Conservation (phyloP, 2,888 invertebrate species). For the Leptopilina syphax region DNA sequence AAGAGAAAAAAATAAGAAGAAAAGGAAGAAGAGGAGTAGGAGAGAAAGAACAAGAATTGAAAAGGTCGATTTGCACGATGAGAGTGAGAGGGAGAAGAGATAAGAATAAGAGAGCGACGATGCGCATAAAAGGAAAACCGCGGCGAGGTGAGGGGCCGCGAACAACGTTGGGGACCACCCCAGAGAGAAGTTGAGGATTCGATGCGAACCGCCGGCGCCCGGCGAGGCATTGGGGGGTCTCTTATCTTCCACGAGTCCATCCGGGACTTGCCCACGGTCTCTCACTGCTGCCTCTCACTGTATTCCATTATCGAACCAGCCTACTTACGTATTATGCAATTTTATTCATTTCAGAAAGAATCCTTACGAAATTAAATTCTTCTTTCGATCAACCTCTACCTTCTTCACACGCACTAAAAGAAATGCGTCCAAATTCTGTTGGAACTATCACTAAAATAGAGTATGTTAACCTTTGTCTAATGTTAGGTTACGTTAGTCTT, state of each 20-base stretch:
- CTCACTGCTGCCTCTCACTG: slow-evolving; percentile 59
- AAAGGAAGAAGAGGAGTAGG: slow-evolving; percentile 42
- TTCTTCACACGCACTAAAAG: too few relatives aligned
- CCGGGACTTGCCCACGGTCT: slow-evolving; percentile 64
- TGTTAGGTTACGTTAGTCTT: too few relatives aligned
- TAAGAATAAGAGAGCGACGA: slow-evolving; percentile 44
- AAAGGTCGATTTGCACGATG: slow-evolving; percentile 32
- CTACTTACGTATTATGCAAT: slow-evolving; percentile 50
- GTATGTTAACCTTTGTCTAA: too few relatives aligned
- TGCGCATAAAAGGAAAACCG: slow-evolving; percentile 50
- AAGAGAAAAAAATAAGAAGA: slow-evolving; percentile 42
- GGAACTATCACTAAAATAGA: too few relatives aligned
- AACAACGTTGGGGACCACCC: slow-evolving; percentile 72
- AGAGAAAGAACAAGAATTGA: slow-evolving; percentile 30
- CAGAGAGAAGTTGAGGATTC: slow-evolving; percentile 73
- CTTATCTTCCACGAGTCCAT: slow-evolving; percentile 71
- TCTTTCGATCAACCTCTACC: too few relatives aligned
- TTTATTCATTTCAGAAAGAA: too few relatives aligned
- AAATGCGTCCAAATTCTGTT: too few relatives aligned
- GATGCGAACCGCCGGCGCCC: slow-evolving; percentile 74
- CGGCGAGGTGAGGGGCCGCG: slow-evolving; percentile 51
- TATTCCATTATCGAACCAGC: slow-evolving; percentile 69
- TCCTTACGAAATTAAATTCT: too few relatives aligned
- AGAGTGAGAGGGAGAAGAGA: slow-evolving; percentile 49
- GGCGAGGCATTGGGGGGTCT: slow-evolving; percentile 74